A percentile compares a stretch with the other conserved stretches of the same genome.
phyloP scores from a whole-genome alignment of 2,888 invertebrate species.

The Mactromeris polynyma region DNA sequence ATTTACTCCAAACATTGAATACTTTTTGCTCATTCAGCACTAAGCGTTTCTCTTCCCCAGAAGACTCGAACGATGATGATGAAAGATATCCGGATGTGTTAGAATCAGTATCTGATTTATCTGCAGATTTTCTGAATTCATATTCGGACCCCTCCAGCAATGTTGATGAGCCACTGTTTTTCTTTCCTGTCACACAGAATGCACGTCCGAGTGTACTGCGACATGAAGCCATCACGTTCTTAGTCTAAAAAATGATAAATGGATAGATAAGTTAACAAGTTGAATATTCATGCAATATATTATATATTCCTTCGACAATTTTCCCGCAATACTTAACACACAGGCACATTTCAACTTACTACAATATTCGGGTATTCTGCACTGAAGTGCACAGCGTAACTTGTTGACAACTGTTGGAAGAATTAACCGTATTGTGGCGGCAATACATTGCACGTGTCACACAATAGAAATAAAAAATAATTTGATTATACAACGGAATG shows the following conservation, averaged over 20 bases:
- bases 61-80: constrained; percentile 67
- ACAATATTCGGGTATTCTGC: background rate
- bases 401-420: background rate
- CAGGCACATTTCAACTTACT: too few relatives aligned
- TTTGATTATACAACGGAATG: constrained; percentile 17
- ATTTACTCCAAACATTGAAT: constrained; percentile 62
- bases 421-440: background rate
- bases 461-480: constrained; percentile 37
- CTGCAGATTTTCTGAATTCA: constrained; percentile 13
- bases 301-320: background rate
- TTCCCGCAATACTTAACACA: too few relatives aligned
- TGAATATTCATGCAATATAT: background rate
- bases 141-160: background rate
- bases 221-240: constrained; percentile 9
- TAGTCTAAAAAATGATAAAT: background rate
- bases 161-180: constrained; percentile 3
- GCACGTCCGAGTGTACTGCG: constrained; percentile 43
- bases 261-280: background rate
- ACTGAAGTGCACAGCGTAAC: background rate
- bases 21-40: constrained; percentile 60
- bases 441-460: constrained; percentile 40
- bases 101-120: constrained; percentile 58
- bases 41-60: constrained; percentile 63
- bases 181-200: constrained; percentile 58
- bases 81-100: constrained; percentile 66